Base-by-base conservation (phyloP, 2,797 vertebrate species). In the Tragelaphus oryx region DNA sequence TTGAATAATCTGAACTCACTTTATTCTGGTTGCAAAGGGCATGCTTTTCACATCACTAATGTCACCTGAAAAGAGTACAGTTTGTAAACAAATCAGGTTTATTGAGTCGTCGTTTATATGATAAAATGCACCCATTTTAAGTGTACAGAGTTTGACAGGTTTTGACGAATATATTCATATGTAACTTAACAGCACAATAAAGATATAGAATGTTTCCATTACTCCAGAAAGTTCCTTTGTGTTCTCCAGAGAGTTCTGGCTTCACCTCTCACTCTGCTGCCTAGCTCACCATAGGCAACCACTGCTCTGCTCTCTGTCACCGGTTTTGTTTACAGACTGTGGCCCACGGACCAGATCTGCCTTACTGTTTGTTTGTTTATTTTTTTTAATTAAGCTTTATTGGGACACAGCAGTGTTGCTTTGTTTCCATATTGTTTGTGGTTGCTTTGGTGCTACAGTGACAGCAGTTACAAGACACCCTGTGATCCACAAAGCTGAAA, bases 341-440 rank as follows among this genome's bases (percentile, higher is more conserved):
- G 71, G 52, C 37, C n/a, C 9, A 8, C 8, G 24, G 71, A 50
- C 30, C 60, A 59, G 11, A 14, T 52, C 48, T 87, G 60, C 33
- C 30, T 33, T 80, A 30, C 81, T 83, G 65, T 33, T 18, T 74
- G 16, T 68, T 30, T 48, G 44, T 74, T 26, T 46, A 37, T 37
- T 48, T 76, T 76, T 88, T 93, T 85, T 26, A 76, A 71, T 80
- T 48, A 50, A 37, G 20, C 85, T 95, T 95, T 94, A 44, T 54
- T 93, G 74, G 50, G 52, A 71, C 60, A 18, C 16, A 44, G 22
- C 79, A 44, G 37, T 16, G 26, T 59, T 46, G 22, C 41, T 78
- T 41, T 57, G 80, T 71, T 44, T 81, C 37, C 52, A 24, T 87
- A 3, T 68, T 94, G 41, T 87, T 13, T 92, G 2, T 78, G 54